Percentiles rank a stretch among this genome's conserved stretches.
Evolutionary conservation across 2,113 vertebrate species (phyloP).

Genomic region (Campylomormyrus tamandua): DNA sequence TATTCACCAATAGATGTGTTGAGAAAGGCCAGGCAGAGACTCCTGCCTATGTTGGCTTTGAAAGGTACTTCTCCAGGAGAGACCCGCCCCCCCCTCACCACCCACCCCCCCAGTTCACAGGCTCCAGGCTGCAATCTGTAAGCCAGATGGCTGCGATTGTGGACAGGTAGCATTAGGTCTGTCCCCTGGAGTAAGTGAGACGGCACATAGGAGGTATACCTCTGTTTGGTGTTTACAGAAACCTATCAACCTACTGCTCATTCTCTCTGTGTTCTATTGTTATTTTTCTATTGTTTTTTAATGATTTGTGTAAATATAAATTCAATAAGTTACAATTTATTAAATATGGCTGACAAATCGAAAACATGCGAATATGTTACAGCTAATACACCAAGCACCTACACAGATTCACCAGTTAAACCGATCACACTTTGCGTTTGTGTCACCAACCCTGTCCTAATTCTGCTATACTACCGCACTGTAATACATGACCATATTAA

Average conservation of each 20-base stretch:
- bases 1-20: background rate
- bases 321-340: background rate
- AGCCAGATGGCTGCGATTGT: constrained; percentile 71
- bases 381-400: background rate
- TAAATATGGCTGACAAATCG: background rate
- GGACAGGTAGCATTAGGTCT: constrained; percentile 61
- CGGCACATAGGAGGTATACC: constrained; percentile 7
- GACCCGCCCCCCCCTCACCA: background rate
- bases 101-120: constrained; percentile 32
- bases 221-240: constrained; percentile 9
- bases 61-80: constrained; percentile 17
- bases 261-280: background rate
- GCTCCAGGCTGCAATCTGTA: constrained; percentile 51
- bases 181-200: constrained; percentile 52
- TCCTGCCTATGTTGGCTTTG: background rate
- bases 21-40: background rate
- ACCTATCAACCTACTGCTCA: background rate
- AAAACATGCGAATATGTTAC: background rate
- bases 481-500: background rate
- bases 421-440: background rate
- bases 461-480: background rate
- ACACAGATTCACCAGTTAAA: background rate
- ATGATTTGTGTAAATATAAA: background rate
- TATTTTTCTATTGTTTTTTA: background rate
- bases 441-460: background rate